phyloP scores from a whole-genome alignment of 2,797 vertebrate genomes.

The Huso huso region DNA sequence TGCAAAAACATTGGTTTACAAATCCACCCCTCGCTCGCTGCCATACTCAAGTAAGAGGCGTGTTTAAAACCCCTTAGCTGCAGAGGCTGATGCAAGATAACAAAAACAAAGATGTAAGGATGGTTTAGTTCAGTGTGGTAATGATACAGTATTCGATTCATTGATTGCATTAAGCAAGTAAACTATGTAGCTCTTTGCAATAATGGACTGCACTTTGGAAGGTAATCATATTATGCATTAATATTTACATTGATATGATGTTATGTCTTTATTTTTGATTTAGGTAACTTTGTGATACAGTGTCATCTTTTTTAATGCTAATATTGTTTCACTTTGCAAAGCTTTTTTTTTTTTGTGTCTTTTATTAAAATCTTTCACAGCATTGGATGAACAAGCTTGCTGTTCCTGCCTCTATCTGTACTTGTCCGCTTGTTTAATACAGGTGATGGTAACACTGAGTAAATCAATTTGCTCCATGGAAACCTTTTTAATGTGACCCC shows the following conservation, averaged over 20 bases:
- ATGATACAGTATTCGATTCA: neutral
- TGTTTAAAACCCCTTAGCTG: constrained; percentile 20
- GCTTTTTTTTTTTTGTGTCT: neutral
- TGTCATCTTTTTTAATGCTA: neutral
- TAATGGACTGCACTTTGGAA: constrained; percentile 48
- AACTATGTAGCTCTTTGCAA: neutral
- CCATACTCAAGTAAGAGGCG: constrained; percentile 41
- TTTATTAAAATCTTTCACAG: neutral
- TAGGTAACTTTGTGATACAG: neutral
- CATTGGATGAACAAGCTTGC: neutral
- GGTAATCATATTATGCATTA: constrained; percentile 43
- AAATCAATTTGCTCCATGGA: too few relatives aligned
- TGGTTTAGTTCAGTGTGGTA: too few relatives aligned
- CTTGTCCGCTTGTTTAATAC: too few relatives aligned
- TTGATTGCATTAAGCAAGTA: neutral
- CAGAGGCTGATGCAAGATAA: neutral
- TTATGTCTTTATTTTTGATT: too few relatives aligned
- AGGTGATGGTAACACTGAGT: too few relatives aligned
- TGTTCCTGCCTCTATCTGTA: neutral
- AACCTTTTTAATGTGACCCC: too few relatives aligned
- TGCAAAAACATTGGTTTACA: constrained; percentile 62
- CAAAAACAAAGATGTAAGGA: neutral
- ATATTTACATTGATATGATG: too few relatives aligned
- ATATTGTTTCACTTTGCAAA: neutral
- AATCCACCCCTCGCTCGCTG: constrained; percentile 45